Evolutionary conservation across 2,113 vertebrate genomes (phyloP).

Genomic region (Pterocles burchelli): DNA sequence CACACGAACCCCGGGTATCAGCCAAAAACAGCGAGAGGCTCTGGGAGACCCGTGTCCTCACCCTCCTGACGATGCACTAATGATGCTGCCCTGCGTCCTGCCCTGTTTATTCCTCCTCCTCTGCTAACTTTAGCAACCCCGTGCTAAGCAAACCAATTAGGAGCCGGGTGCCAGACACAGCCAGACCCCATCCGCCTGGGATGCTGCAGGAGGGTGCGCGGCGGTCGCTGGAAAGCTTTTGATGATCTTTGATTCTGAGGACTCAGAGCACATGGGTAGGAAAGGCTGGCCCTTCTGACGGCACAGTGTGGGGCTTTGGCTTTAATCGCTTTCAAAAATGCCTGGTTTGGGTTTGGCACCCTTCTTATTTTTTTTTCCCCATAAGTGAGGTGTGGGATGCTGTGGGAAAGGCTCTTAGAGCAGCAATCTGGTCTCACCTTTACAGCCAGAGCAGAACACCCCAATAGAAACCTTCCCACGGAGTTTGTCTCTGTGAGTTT

Average conservation of each 20-base stretch:
- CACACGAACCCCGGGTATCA: not conserved
- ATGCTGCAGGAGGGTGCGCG: not conserved
- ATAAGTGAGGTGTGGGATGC: not conserved
- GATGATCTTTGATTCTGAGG: not conserved
- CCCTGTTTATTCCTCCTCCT: not conserved
- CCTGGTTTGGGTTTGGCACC: not conserved
- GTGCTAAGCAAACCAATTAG: conserved; percentile 10
- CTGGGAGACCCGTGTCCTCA: not conserved
- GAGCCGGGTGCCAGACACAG: not conserved
- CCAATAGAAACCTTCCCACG: not conserved
- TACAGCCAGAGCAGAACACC: not conserved
- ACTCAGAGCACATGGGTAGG: not conserved
- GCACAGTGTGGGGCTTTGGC: not conserved
- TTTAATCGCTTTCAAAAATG: not conserved
- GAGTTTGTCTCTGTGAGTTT: not conserved
- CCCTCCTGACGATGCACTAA: not conserved
- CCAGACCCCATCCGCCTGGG: not conserved
- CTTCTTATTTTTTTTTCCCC: not conserved
- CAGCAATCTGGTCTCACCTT: not conserved
- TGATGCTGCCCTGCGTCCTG: not conserved
- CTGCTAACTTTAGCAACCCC: not conserved
- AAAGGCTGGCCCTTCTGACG: not conserved
- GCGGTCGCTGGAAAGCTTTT: not conserved
- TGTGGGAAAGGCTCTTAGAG: not conserved
- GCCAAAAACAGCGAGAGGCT: not conserved